Conservation (phyloP, 2,113 vertebrate genomes). For the Zosterops japonicus region DNA sequence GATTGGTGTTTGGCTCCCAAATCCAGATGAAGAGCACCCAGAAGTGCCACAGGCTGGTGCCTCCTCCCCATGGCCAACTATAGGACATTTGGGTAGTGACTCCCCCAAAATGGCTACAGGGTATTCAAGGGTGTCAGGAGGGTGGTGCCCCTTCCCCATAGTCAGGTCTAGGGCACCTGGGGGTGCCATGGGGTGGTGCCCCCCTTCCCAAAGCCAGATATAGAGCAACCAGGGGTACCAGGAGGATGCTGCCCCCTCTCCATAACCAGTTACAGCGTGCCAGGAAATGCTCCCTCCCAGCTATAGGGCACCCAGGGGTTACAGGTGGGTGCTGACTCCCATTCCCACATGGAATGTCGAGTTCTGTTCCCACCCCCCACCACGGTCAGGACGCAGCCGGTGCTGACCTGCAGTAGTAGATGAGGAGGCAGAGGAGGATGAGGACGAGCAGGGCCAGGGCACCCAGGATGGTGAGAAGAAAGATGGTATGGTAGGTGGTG, state of each 20-base stretch:
- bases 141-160: background rate
- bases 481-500: slow-evolving; percentile 94
- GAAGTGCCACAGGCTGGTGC: background rate
- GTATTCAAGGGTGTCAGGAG: background rate
- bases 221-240: background rate
- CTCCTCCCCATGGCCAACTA: background rate
- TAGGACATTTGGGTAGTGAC: background rate
- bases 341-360: background rate
- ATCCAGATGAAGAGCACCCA: background rate
- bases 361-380: background rate
- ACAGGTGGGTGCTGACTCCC: background rate
- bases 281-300: background rate
- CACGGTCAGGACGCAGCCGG: rapidly evolving
- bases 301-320: background rate
- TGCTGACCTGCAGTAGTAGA: slow-evolving; percentile 96
- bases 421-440: slow-evolving; percentile 90
- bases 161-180: background rate
- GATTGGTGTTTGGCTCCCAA: background rate
- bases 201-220: background rate
- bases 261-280: background rate
- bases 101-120: too few species aligned
- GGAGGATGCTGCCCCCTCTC: background rate
- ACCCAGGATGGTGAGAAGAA: slow-evolving; percentile 93
- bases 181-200: background rate
- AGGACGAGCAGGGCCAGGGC: slow-evolving; percentile 91